Evolutionary conservation across 2,113 vertebrate species (phyloP).

Genomic region (Cynopterus brachyotis): DNA sequence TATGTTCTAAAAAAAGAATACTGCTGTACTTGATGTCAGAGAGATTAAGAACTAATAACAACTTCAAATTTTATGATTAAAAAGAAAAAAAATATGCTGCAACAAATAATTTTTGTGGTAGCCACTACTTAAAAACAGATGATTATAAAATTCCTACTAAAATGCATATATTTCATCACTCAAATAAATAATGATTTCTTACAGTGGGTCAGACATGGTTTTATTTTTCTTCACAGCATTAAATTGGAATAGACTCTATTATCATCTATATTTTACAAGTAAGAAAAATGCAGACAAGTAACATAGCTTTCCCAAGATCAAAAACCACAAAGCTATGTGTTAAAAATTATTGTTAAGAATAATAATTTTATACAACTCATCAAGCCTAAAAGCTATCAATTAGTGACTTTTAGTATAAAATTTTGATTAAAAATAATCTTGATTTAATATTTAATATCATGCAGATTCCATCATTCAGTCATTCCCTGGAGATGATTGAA

Average conservation of each 20-base stretch:
- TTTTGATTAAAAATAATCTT: background rate
- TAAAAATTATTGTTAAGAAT: background rate
- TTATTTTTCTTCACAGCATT: background rate
- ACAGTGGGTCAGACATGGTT: background rate
- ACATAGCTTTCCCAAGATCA: background rate
- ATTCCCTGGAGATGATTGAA: background rate
- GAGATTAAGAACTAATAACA: background rate
- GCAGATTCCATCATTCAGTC: background rate
- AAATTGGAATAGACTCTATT: background rate
- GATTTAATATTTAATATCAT: background rate
- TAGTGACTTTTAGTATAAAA: background rate
- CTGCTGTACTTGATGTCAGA: background rate
- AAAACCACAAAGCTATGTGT: background rate
- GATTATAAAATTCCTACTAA: background rate
- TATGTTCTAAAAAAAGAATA: background rate
- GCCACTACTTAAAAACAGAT: background rate
- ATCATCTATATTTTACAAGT: background rate
- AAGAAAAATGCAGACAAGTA: background rate
- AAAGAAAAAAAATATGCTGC: background rate
- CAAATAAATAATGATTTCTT: background rate
- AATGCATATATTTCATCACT: background rate
- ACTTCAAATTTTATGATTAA: background rate
- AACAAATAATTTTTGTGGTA: background rate
- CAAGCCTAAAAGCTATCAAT: background rate
- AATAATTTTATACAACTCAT: background rate